These are phyloP conservation scores for Serilophus lunatus DNA, from an alignment of 2,113 vertebrate genomes.

Conservation along the genomic window DNA sequence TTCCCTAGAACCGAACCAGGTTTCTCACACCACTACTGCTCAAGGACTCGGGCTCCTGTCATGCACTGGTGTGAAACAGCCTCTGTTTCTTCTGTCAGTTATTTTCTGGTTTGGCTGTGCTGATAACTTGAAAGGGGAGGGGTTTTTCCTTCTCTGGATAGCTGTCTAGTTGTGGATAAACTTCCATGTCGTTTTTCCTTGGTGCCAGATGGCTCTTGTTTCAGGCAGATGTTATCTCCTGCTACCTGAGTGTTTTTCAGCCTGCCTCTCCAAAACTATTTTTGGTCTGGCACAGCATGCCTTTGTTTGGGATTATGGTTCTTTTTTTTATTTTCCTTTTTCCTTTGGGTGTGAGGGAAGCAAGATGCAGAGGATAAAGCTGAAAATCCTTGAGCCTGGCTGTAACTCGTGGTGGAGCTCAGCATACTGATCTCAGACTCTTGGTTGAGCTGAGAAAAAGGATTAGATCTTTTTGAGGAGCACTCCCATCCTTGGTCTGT, in stretches of 20 bases:
- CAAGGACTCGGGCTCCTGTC: not conserved
- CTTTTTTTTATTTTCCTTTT: not conserved
- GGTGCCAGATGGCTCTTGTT: slow-evolving; percentile 46
- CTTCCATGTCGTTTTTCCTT: slow-evolving; percentile 39
- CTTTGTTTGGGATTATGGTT: not conserved
- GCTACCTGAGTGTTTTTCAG: slow-evolving; percentile 56
- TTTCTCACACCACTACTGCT: not conserved
- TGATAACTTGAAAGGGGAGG: not conserved
- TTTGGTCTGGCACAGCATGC: not conserved
- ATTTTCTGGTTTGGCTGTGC: not conserved
- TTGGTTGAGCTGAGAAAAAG: not conserved
- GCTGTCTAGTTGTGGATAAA: not conserved
- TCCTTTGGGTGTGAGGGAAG: not conserved
- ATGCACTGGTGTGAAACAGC: not conserved
- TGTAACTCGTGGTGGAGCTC: not conserved
- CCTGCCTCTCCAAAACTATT: slow-evolving; percentile 43
- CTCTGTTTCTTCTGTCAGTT: not conserved
- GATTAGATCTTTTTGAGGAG: not conserved
- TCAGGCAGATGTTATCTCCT: slow-evolving; percentile 50
- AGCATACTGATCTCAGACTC: not conserved
- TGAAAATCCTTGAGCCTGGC: not conserved
- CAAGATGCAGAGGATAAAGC: slow-evolving; percentile 8
- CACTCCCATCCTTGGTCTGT: not conserved
- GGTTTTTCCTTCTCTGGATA: not conserved
- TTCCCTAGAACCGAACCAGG: not conserved